Evolutionary conservation across 2,113 vertebrate genomes (phyloP).

Genomic region (Tursiops truncatus): DNA sequence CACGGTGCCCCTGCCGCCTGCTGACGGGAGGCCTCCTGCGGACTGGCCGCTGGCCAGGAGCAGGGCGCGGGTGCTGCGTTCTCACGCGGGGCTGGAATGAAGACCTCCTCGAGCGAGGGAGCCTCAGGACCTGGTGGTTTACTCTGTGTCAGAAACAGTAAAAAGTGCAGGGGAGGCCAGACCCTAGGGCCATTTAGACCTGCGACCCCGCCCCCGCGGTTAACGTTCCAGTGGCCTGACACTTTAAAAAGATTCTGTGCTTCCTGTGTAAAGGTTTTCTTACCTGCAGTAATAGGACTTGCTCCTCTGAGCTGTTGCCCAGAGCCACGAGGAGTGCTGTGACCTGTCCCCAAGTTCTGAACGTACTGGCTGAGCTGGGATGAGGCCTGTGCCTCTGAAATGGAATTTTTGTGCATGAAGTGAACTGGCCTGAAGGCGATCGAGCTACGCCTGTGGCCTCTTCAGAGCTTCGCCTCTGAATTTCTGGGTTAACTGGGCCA

Average conservation of each 20-base stretch:
- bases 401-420: not conserved
- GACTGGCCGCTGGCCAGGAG: not conserved
- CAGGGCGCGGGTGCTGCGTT: not conserved
- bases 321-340: accelerated
- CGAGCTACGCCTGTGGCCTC: not conserved
- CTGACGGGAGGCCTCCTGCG: not conserved
- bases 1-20: not conserved
- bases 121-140: not conserved
- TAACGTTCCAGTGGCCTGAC: accelerated
- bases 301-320: not conserved
- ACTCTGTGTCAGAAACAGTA: not conserved
- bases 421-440: not conserved
- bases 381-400: not conserved
- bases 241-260: not conserved
- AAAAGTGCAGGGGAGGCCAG: not conserved
- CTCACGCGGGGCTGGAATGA: not conserved
- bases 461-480: not conserved
- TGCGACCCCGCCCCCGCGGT: not conserved
- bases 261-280: not conserved
- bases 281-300: too few species aligned
- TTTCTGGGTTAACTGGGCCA: not conserved
- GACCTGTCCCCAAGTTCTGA: not conserved
- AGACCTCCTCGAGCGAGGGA: not conserved
- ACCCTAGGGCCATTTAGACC: accelerated
- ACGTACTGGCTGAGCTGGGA: not conserved